Evolutionary conservation across 2,797 vertebrate species (phyloP).

Genomic region (Squalus acanthias): DNA sequence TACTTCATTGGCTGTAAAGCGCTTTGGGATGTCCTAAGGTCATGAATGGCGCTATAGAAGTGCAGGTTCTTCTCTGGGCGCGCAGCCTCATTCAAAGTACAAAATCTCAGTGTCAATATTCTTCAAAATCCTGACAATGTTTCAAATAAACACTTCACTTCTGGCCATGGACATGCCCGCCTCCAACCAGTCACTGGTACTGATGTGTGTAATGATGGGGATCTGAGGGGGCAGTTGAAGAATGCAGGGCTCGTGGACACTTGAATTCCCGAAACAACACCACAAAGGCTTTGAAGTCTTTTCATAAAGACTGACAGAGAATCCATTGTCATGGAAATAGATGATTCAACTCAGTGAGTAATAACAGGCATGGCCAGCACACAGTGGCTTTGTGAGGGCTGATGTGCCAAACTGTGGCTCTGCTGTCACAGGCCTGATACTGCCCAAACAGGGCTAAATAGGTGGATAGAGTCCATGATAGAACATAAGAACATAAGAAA

Average conservation of each 20-base stretch:
- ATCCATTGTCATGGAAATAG: constrained; percentile 57
- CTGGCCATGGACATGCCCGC: constrained; percentile 44
- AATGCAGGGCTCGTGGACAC: not conserved
- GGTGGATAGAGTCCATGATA: constrained; percentile 38
- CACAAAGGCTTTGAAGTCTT: constrained; percentile 48
- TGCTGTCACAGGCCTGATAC: not conserved
- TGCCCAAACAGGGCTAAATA: not conserved
- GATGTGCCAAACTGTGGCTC: not conserved
- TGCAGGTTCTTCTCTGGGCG: not conserved
- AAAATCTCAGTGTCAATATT: no score
- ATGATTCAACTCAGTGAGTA: not conserved
- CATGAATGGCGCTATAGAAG: not conserved
- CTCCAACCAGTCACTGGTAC: constrained; percentile 38
- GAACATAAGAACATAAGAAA: no score
- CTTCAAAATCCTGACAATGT: constrained; percentile 38
- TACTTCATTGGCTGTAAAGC: no score
- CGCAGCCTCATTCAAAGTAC: no score
- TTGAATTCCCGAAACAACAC: constrained; percentile 37
- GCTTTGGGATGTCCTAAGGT: not conserved
- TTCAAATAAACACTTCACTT: constrained; percentile 45
- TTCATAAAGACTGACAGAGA: constrained; percentile 49
- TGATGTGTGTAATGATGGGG: not conserved
- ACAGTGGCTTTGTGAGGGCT: constrained; percentile 23
- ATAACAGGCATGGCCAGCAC: not conserved
- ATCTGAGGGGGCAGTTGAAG: not conserved